These are phyloP conservation scores for Parnassius smintheus DNA, from an alignment of 2,888 invertebrate genomes.

Conservation along the genomic window DNA sequence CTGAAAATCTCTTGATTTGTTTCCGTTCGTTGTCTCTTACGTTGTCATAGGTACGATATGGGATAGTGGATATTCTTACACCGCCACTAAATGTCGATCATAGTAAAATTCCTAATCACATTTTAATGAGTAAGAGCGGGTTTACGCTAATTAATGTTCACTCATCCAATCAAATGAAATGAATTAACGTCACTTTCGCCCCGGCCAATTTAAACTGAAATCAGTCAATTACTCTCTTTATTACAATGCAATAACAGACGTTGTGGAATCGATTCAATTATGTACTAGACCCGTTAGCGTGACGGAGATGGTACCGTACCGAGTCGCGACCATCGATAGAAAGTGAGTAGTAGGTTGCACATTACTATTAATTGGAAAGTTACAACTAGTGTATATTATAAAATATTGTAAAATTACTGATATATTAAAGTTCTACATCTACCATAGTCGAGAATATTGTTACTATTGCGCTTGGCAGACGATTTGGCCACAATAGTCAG, in stretches of 20 bases:
- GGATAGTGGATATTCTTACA: too few species aligned
- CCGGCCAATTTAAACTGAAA: constrained; percentile 3
- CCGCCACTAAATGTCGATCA: too few species aligned
- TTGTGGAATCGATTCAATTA: constrained; percentile 8
- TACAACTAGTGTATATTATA: background rate
- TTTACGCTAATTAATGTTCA: constrained; percentile 1
- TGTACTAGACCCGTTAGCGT: background rate
- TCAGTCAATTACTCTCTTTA: constrained; percentile 8
- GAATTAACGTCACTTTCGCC: constrained; percentile 20
- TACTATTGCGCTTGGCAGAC: too few species aligned
- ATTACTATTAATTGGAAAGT: constrained; percentile 19
- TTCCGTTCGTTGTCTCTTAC: too few species aligned
- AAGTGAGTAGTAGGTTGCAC: constrained; percentile 10
- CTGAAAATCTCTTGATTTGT: too few species aligned
- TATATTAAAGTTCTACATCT: too few species aligned
- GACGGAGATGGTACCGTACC: constrained; percentile 16
- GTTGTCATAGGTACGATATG: too few species aligned
- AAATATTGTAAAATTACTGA: too few species aligned
- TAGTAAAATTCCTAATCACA: too few species aligned
- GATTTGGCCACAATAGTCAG: too few species aligned
- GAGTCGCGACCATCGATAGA: constrained; percentile 16
- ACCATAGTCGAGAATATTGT: too few species aligned
- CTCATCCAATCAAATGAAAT: constrained; percentile 18
- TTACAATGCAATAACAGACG: constrained; percentile 8
- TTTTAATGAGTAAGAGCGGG: background rate